A percentile compares a stretch with the other conserved stretches of the same genome.
Conservation (phyloP, 2,888 invertebrate species). For the Anthrax anthrax region DNA sequence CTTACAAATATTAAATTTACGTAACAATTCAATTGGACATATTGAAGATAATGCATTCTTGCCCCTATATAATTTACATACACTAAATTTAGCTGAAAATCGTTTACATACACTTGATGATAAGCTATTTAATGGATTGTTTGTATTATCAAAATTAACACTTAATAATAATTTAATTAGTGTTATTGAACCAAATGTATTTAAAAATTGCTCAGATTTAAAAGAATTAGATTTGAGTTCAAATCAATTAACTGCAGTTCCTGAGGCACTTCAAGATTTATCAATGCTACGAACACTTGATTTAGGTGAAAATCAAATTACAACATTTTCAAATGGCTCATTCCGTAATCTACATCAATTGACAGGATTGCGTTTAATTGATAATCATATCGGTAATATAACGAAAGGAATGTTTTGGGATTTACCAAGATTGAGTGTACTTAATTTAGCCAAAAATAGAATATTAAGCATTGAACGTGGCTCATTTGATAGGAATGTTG, state of each 20-base stretch:
- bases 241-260: constrained; percentile 68
- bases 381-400: constrained; percentile 77
- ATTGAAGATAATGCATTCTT: constrained; percentile 78
- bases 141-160: constrained; percentile 69
- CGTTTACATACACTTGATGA: constrained; percentile 66
- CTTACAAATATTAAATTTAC: constrained; percentile 69
- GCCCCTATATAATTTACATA: constrained; percentile 76
- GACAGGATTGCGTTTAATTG: constrained; percentile 74
- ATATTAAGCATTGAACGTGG: constrained; percentile 73
- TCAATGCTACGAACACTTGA: constrained; percentile 76
- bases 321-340: constrained; percentile 63
- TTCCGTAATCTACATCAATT: constrained; percentile 76
- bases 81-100: constrained; percentile 79
- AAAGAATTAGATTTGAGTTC: constrained; percentile 83
- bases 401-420: constrained; percentile 80
- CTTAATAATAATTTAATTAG: constrained; percentile 73
- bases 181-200: constrained; percentile 63
- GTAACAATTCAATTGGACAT: constrained; percentile 77
- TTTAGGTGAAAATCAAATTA: constrained; percentile 83
- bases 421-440: constrained; percentile 65
- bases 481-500: constrained; percentile 66
- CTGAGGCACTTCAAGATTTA: constrained; percentile 67
- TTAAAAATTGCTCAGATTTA: constrained; percentile 75
- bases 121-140: constrained; percentile 69
- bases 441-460: constrained; percentile 82